Conservation (phyloP, 2,113 vertebrate genomes). For the Cygnus atratus region DNA sequence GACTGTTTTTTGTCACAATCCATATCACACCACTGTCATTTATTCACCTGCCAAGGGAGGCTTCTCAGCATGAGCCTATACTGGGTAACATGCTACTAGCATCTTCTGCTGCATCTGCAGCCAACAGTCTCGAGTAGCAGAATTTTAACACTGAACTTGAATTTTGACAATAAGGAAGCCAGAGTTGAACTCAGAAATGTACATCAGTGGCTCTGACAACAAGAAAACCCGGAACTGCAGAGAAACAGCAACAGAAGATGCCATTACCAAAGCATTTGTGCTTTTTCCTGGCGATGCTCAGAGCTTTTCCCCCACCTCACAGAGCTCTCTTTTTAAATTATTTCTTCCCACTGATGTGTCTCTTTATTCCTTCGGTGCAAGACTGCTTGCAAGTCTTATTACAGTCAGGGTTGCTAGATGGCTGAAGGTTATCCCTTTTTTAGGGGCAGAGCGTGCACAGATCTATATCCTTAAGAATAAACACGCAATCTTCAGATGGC, state of each 20-base stretch:
- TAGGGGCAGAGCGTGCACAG: not conserved
- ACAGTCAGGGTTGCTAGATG: not conserved
- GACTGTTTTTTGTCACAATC: not conserved
- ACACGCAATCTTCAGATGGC: not conserved
- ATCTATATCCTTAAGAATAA: not conserved
- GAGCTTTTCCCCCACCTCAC: not conserved
- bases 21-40: not conserved
- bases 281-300: not conserved
- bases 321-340: not conserved
- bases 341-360: not conserved
- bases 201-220: not conserved
- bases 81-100: not conserved
- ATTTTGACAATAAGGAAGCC: not conserved
- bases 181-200: not conserved
- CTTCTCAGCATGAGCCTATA: not conserved
- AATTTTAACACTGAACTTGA: not conserved
- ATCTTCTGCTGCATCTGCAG: not conserved
- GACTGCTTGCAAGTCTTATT: not conserved
- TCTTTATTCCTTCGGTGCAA: not conserved
- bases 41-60: not conserved
- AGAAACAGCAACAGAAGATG: not conserved
- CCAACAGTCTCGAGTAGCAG: not conserved
- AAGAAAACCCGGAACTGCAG: not conserved
- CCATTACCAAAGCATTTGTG: not conserved
- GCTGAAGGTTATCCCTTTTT: not conserved